Percentiles rank a stretch among this genome's conserved stretches.
Evolutionary conservation across 1,140 invertebrate genomes (phyloP).

Genomic region (Orchesella cincta): DNA sequence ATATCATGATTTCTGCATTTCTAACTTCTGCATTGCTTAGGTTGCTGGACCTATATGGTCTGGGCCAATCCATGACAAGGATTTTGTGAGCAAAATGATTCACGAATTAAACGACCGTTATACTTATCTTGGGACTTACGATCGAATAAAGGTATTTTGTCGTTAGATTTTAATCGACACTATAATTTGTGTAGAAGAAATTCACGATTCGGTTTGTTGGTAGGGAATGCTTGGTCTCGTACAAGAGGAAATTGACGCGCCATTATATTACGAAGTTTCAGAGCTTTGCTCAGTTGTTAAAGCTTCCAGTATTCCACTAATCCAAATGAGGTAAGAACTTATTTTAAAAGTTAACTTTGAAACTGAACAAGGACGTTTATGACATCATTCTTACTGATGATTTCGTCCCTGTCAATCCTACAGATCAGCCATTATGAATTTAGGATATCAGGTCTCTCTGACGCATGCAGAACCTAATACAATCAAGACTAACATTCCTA

Average conservation of each 20-base stretch:
- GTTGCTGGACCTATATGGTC: conserved; percentile 94
- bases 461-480: conserved; percentile 87
- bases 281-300: conserved; percentile 67
- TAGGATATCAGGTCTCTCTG: conserved; percentile 86
- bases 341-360: no score
- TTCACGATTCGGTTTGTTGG: not conserved
- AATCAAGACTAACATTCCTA: conserved; percentile 91
- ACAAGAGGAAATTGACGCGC: conserved; percentile 67
- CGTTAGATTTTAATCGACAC: no score
- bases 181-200: not conserved
- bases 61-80: conserved; percentile 74
- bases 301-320: conserved; percentile 50
- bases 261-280: conserved; percentile 82
- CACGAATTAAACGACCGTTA: conserved; percentile 53
- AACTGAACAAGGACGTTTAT: no score
- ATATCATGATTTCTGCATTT: no score
- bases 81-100: conserved; percentile 70
- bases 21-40: conserved; percentile 55
- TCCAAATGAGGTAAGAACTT: not conserved
- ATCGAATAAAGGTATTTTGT: conserved; percentile 43
- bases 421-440: conserved; percentile 91
- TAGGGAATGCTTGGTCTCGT: conserved; percentile 53
- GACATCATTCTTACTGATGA: no score
- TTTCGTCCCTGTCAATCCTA: no score
- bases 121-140: conserved; percentile 39